Evolutionary conservation across 2,797 vertebrate species (phyloP).

Genomic region (Notamacropus eugenii): DNA sequence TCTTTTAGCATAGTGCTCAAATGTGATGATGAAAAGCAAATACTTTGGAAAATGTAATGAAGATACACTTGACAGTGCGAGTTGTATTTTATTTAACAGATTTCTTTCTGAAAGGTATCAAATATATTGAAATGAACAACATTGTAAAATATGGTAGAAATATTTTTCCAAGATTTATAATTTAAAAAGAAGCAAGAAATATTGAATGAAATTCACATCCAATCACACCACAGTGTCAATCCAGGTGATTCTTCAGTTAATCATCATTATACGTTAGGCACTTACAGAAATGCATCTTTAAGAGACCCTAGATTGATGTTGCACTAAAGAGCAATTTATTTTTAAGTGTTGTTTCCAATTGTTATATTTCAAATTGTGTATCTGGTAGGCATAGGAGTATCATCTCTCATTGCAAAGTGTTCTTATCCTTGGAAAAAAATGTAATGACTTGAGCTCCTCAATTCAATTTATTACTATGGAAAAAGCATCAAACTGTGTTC

Average conservation of each 20-base stretch:
- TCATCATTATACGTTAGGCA: not conserved
- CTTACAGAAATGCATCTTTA: conserved; percentile 18
- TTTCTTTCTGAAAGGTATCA: conserved; percentile 32
- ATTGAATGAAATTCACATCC: not conserved
- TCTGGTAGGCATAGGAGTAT: too few relatives aligned
- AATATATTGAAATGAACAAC: not conserved
- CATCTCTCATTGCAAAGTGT: too few relatives aligned
- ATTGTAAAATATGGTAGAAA: conserved; percentile 4
- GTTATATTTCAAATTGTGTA: not conserved
- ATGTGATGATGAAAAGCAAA: conserved; percentile 42
- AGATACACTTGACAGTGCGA: conserved; percentile 2
- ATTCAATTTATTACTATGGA: too few relatives aligned
- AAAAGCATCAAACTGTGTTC: too few relatives aligned
- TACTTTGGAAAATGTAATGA: conserved; percentile 11
- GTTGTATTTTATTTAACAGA: not conserved
- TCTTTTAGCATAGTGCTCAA: not conserved
- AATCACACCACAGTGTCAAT: not conserved
- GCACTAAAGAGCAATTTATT: too few relatives aligned
- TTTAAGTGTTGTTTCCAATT: not conserved
- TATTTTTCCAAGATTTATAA: conserved; percentile 3
- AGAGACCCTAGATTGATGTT: too few relatives aligned
- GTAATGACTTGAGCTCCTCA: too few relatives aligned
- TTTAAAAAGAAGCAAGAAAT: not conserved
- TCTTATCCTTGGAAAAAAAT: too few relatives aligned
- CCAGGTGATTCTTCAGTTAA: rapidly evolving